Evolutionary conservation across 2,797 vertebrate species (phyloP).

Genomic region (Tadarida brasiliensis): DNA sequence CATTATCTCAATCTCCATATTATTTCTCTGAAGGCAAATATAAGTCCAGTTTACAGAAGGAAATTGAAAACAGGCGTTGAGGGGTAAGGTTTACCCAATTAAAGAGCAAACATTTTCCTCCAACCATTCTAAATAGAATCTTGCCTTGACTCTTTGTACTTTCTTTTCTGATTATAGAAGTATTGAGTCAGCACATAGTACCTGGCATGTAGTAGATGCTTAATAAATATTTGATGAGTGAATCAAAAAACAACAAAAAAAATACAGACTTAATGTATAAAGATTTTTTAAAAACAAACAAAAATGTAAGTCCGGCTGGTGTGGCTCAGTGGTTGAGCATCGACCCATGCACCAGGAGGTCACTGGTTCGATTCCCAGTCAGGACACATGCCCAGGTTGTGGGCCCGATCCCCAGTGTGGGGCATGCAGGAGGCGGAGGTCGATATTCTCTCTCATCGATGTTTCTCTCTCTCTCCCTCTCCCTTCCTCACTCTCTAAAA

Average conservation of each 20-base stretch:
- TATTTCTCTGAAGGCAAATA: neutral
- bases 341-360: no score
- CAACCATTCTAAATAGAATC: neutral
- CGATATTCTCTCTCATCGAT: no score
- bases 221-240: constrained; percentile 41
- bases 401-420: no score
- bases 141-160: neutral
- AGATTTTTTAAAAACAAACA: neutral
- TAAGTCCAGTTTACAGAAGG: neutral
- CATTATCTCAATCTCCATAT: neutral
- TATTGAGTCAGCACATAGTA: neutral
- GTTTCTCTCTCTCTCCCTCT: no score
- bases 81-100: neutral
- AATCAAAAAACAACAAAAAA: constrained; percentile 17
- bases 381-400: no score
- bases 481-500: no score
- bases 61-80: neutral
- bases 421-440: no score
- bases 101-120: neutral
- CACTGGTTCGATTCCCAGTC: no score
- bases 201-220: neutral
- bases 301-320: neutral
- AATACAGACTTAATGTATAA: neutral
- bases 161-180: constrained; percentile 21
- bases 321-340: no score